Evolutionary conservation across 2,888 invertebrate genomes (phyloP), one percentile per base, ranked within the genome.

Genomic region (Colostygia pectinataria): DNA sequence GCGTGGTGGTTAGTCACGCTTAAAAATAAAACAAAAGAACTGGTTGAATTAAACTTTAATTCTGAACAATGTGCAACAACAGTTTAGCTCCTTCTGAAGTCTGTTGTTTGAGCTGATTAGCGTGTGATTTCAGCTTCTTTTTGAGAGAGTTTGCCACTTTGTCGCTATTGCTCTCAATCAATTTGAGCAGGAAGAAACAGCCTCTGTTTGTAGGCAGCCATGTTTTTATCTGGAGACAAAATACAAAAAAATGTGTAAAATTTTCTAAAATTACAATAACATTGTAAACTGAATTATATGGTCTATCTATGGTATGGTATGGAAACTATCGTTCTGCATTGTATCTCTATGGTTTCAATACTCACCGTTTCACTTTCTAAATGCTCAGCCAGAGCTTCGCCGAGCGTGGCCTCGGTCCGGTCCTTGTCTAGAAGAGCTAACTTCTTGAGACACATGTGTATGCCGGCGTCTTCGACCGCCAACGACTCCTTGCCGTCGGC

Each of bases 361-460:
- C 80, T 91, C 80, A 94, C 94, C 40, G 91, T 89, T 39, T 93
- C 91, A 25, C 83, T 76, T 8, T 81, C 80, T 33, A 95, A 69
- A 34, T 83, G 73, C 20, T 91, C 71, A 6, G 91, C 71, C n/a
- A 95, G 65, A 7, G 87, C 74, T 50, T 90, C 80, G 0, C 94
- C 93, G 52, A 96, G 92, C 1, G 93, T 92, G 5, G 75, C 68
- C 5, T 83, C 79, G 2, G 79, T 72, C 32, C 80, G 81, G 7
- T 80, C 81, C 60, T 92, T 92, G 67, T 95, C 95, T 41, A 92
- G 77, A 47, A 91, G 91, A 8, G 95, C 92, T 8, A 96, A 81
- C 79, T 95, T 96, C 71, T 96, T 97, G 23, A 96, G 76, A 51
- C 93, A 92, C 91, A 94, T 93, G 78, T 96, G 95, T 49, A 95